Evolutionary conservation across 2,797 vertebrate species (phyloP).

Genomic region (Pogonophryne albipinna): DNA sequence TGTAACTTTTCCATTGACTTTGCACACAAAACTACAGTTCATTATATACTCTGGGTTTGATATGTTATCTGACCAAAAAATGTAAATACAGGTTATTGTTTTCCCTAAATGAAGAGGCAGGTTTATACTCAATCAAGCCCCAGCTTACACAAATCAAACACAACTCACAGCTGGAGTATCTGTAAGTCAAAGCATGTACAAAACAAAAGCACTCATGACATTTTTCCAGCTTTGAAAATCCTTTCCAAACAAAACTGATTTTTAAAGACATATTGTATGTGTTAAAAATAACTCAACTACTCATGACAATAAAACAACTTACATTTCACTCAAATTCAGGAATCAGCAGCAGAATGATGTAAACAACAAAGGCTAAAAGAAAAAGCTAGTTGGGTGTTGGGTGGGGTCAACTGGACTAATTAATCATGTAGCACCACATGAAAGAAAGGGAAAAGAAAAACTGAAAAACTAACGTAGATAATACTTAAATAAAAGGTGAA

Average conservation of each 20-base stretch:
- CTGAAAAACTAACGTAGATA: background rate
- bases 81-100: constrained; percentile 72
- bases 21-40: constrained; percentile 16
- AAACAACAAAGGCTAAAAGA: constrained; percentile 51
- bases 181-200: constrained; percentile 47
- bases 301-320: constrained; percentile 61
- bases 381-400: constrained; percentile 28
- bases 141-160: constrained; percentile 62
- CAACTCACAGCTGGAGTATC: constrained; percentile 42
- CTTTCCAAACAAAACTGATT: constrained; percentile 65
- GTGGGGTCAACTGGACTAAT: constrained; percentile 13
- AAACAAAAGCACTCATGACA: constrained; percentile 60
- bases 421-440: constrained; percentile 23
- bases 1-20: constrained; percentile 40
- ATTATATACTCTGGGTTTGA: constrained; percentile 36
- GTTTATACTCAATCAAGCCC: constrained; percentile 72
- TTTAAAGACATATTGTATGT: constrained; percentile 51
- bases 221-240: constrained; percentile 69
- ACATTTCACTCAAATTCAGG: constrained; percentile 58
- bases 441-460: constrained; percentile 23
- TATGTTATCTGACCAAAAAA: constrained; percentile 65
- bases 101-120: constrained; percentile 61
- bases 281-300: constrained; percentile 55
- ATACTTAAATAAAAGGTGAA: background rate
- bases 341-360: constrained; percentile 58